Percentiles rank a stretch among this genome's conserved stretches.
Conservation (phyloP, 2,888 invertebrate species). For the Microctonus aethiopoides region DNA sequence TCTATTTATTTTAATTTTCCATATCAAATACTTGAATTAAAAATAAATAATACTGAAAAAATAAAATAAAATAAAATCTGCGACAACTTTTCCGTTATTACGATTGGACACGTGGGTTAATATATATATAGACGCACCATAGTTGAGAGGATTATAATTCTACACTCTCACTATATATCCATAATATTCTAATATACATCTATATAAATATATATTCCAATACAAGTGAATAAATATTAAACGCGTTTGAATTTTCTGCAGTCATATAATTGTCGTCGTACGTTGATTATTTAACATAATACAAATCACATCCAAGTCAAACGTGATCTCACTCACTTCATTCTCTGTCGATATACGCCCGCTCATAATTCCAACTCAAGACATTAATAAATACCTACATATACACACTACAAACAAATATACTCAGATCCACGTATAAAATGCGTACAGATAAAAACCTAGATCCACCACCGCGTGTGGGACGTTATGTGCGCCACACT, state of each 20-base stretch:
- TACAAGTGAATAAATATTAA: neutral
- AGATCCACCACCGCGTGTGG: slow-evolving; percentile 18
- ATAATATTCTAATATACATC: no score
- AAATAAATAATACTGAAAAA: neutral
- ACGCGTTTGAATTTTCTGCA: slow-evolving; percentile 1
- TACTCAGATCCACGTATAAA: neutral
- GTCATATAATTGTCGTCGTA: neutral
- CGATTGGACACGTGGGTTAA: slow-evolving; percentile 25
- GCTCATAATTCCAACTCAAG: neutral
- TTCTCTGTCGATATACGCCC: neutral
- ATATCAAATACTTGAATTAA: neutral
- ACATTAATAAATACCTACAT: neutral
- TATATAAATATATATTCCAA: neutral
- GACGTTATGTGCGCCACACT: slow-evolving; percentile 16
- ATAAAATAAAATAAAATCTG: neutral
- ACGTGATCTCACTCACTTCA: no score
- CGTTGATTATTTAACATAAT: slow-evolving; percentile 63
- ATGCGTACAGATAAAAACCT: neutral
- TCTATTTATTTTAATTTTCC: neutral
- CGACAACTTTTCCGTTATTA: slow-evolving; percentile 26
- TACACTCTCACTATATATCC: slow-evolving; percentile 12
- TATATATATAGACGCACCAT: slow-evolving; percentile 13
- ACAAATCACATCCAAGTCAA: slow-evolving; percentile 55
- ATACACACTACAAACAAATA: no score
- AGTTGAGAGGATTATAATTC: slow-evolving; percentile 21